Conservation (phyloP, 2,113 vertebrate genomes). For the Erinaceus europaeus region DNA sequence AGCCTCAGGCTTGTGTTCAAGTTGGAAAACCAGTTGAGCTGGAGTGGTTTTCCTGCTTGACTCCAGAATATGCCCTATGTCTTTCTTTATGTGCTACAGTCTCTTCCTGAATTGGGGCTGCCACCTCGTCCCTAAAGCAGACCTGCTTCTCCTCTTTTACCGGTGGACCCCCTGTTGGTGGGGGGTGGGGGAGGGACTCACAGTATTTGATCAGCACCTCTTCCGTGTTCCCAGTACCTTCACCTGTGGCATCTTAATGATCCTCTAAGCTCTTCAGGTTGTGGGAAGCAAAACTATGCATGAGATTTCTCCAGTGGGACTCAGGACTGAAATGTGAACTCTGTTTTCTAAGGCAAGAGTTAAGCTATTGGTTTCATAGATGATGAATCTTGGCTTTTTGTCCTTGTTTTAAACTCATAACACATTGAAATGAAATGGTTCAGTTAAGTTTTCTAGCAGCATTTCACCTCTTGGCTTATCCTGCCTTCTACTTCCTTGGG, state of each 20-base stretch:
- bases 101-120: not conserved
- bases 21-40: not conserved
- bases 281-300: rapidly evolving
- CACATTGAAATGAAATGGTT: not conserved
- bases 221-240: not conserved
- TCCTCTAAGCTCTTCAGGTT: not conserved
- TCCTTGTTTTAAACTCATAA: not conserved
- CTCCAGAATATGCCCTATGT: rapidly evolving
- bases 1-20: not conserved
- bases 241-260: rapidly evolving
- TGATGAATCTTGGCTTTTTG: not conserved
- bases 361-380: not conserved
- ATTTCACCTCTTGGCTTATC: not conserved
- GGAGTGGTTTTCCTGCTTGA: not conserved
- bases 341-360: not conserved
- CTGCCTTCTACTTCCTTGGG: not conserved
- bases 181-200: not conserved
- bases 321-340: not conserved
- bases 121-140: too few relatives aligned
- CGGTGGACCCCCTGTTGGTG: too few relatives aligned
- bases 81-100: not conserved
- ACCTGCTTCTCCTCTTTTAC: too few relatives aligned
- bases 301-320: too few relatives aligned
- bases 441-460: not conserved
- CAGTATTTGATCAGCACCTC: not conserved